phyloP scores from a whole-genome alignment of 2,888 invertebrate genomes.

The Caenorhabditis plicata region DNA sequence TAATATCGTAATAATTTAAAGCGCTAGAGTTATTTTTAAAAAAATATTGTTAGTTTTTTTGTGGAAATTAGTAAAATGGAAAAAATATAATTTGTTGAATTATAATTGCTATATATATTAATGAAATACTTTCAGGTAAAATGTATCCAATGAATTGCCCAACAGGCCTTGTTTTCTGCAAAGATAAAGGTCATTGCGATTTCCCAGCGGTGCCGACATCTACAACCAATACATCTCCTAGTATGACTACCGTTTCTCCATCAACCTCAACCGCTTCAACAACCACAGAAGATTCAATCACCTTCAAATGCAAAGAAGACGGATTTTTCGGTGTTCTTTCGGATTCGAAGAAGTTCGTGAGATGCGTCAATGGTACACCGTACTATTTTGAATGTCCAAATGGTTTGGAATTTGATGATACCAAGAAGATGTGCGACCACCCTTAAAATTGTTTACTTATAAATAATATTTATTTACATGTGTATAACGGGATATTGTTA shows the following conservation, averaged over 20 bases:
- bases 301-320: slow-evolving; percentile 54
- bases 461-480: slow-evolving; percentile 4
- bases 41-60: no score
- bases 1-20: no score
- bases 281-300: slow-evolving; percentile 5
- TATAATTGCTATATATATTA: no score
- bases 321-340: slow-evolving; percentile 59
- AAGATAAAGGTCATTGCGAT: no score
- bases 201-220: slow-evolving; percentile 5
- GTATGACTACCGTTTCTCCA: slow-evolving; percentile 1
- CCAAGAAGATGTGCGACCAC: slow-evolving; percentile 55
- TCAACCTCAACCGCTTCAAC: slow-evolving; percentile 22
- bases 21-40: no score
- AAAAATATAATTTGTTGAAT: no score
- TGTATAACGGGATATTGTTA: no score
- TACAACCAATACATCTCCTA: slow-evolving; percentile 9
- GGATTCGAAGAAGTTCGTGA: slow-evolving; percentile 51
- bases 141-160: slow-evolving; percentile 51
- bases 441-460: slow-evolving; percentile 17
- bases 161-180: slow-evolving; percentile 48
- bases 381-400: slow-evolving; percentile 63
- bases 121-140: slow-evolving; percentile 35
- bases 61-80: no score
- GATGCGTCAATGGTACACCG: slow-evolving; percentile 57
- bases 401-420: slow-evolving; percentile 56